phyloP scores from a whole-genome alignment of 2,888 invertebrate species.

The Podotricha telesiphe region DNA sequence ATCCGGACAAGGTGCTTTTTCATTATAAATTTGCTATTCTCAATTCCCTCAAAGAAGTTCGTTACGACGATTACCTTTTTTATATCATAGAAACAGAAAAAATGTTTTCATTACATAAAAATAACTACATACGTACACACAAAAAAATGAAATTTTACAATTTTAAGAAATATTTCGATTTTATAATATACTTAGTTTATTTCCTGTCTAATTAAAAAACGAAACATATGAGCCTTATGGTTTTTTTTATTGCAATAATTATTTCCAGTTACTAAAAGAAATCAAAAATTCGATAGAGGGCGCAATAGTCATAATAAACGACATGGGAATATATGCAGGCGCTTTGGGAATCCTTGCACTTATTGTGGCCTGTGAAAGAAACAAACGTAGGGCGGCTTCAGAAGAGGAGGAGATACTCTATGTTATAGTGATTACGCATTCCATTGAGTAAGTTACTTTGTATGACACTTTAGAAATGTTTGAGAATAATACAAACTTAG shows the following conservation, averaged over 20 bases:
- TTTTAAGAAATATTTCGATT: no score
- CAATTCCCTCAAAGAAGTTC: no score
- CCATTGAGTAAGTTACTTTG: slow-evolving; percentile 52
- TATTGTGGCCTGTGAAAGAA: slow-evolving; percentile 50
- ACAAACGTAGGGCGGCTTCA: slow-evolving; percentile 29
- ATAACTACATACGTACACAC: no score
- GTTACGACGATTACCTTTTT: no score
- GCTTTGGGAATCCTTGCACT: slow-evolving; percentile 83
- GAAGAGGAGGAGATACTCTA: slow-evolving; percentile 52
- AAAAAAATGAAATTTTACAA: no score
- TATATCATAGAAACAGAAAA: no score
- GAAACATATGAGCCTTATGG: not conserved
- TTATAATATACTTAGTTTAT: no score
- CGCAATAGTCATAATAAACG: slow-evolving; percentile 76
- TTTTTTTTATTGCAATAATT: not conserved
- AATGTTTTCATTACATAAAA: no score
- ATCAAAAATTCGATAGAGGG: slow-evolving; percentile 76
- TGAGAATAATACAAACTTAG: no score
- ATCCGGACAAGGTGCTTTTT: slow-evolving; percentile 62
- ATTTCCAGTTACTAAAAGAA: slow-evolving; percentile 67
- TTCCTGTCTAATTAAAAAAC: no score
- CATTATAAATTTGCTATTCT: not conserved
- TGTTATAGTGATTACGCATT: slow-evolving; percentile 56
- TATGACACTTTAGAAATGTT: no score
- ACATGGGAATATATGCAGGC: slow-evolving; percentile 85